Conservation (phyloP, 2,888 invertebrate genomes). For the Harmothoe impar region DNA sequence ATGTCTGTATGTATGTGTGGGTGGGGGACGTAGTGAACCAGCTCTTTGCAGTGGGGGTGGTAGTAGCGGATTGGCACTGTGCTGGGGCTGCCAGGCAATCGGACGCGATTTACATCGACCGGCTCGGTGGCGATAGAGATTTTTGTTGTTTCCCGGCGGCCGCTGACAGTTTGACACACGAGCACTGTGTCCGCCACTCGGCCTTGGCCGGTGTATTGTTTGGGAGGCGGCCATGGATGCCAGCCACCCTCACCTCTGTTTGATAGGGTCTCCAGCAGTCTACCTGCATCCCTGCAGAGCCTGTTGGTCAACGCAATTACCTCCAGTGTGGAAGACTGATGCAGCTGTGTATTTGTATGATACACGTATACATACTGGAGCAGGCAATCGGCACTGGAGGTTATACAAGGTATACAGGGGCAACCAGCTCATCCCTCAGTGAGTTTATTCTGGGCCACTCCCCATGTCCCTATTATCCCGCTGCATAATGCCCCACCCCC, state of each 20-base stretch:
- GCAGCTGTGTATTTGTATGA: background rate
- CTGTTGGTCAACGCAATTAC: background rate
- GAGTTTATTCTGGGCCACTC: too few relatives aligned
- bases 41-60: background rate
- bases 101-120: conserved; percentile 48
- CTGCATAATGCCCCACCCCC: too few relatives aligned
- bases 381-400: too few relatives aligned
- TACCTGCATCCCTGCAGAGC: background rate
- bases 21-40: background rate
- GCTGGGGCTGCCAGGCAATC: conserved; percentile 16
- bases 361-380: too few relatives aligned
- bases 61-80: background rate
- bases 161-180: conserved; percentile 55
- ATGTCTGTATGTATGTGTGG: background rate
- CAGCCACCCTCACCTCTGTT: background rate
- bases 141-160: conserved; percentile 36
- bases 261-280: background rate
- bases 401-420: too few relatives aligned
- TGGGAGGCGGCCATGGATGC: background rate
- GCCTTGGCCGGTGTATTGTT: background rate
- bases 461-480: too few relatives aligned
- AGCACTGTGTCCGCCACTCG: background rate
- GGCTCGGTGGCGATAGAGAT: conserved; percentile 30
- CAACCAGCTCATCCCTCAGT: too few relatives aligned
- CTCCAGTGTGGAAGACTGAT: background rate